These are phyloP conservation scores for Amphimedon queenslandica DNA, from an alignment of 37 sponge, comb jelly and placozoan genomes.

Conservation along the genomic window DNA sequence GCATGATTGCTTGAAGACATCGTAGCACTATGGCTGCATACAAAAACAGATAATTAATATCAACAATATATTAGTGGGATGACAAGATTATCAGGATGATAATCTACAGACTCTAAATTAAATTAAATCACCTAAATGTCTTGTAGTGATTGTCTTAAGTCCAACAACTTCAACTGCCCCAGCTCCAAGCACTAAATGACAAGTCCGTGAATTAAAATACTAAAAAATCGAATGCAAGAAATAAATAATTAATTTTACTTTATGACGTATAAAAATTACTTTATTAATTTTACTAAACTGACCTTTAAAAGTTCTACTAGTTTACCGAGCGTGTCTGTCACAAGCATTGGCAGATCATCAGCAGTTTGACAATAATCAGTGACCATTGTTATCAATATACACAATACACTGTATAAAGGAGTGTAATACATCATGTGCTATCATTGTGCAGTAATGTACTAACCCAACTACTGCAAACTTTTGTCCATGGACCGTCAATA, in stretches of 20 bases:
- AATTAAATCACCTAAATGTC: conserved; percentile 82
- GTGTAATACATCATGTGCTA: background rate
- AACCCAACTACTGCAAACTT: conserved; percentile 80
- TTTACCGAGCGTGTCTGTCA: conserved; percentile 80
- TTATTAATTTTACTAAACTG: background rate
- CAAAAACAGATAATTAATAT: background rate
- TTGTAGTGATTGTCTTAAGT: conserved; percentile 93
- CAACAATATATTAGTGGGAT: background rate
- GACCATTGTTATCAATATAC: conserved; percentile 78
- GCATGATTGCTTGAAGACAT: conserved; percentile 74
- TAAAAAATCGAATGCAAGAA: conserved; percentile 14
- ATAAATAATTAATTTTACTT: too few relatives aligned
- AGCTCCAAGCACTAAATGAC: conserved; percentile 90
- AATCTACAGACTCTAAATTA: too few relatives aligned
- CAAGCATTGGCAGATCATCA: conserved; percentile 82
- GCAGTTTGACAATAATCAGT: conserved; percentile 91
- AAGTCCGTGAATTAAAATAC: conserved; percentile 86
- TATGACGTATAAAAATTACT: background rate
- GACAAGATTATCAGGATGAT: background rate
- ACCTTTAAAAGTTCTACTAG: conserved; percentile 81
- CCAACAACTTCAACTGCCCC: conserved; percentile 85
- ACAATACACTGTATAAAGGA: conserved; percentile 47
- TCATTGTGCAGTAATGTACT: conserved; percentile 5
- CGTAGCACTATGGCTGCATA: conserved; percentile 64
- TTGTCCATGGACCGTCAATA: conserved; percentile 53